Base-by-base conservation (phyloP, 2,888 invertebrate species). In the Orthosia gothica region DNA sequence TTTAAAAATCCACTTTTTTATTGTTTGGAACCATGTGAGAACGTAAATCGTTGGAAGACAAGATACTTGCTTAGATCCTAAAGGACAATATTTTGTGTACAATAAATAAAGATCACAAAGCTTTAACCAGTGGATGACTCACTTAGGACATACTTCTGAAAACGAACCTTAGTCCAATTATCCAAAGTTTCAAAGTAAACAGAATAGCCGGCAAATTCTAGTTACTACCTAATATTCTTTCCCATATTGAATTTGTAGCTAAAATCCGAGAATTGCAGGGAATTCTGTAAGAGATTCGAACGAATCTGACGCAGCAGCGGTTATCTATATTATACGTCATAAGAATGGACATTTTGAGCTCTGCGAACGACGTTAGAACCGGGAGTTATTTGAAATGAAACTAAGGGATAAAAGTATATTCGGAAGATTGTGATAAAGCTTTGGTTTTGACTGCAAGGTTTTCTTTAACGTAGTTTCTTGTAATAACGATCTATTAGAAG, bases 291-390 rank as follows among this genome's bases (percentile, higher is more conserved):
- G 57, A 72, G 50, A 70, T 81, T 74, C 57, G 54, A 70, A 70
- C 52, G 54, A 61, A 50, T 54, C 74, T 67, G 74, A 68, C 49
- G 49, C 54, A 57, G 50, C 50, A 32, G 47, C 5, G 40, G 70
- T 80, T 81, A 81, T 81, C 81, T 80, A 61, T 74, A 74, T 70
- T 65, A 80, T 66, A 71, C 26, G 70, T 82, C 81, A 71, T 68
- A 62, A 63, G 52, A 75, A 71, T 84, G 68, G 66, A 82, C 81
- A 69, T 84, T 58, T 55, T 50, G 61, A 74, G 59, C 65, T 69
- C 71, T 74, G 75, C 70, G n/a, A 62, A 58, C 49, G 84, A 84
- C 69, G 58, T 66, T 59, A 49, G 58, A 49, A 26, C n/a, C 26
- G 26, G 12, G 61, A 70, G 49, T 65, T 81, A 81, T 70, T 70